phyloP scores from a whole-genome alignment of 2,113 vertebrate genomes.

The Gallinago media region DNA sequence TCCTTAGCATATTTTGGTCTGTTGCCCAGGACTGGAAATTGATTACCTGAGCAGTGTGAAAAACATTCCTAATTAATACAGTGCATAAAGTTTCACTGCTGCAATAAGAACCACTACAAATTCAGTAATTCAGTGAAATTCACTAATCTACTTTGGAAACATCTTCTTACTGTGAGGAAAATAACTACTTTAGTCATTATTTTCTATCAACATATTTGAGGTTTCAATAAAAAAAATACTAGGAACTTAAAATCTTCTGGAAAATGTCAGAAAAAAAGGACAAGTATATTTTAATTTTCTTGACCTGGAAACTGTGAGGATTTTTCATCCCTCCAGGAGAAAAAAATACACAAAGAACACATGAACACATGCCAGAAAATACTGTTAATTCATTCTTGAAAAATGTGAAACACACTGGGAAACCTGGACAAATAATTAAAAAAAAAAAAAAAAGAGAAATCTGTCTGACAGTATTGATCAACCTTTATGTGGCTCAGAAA shows the following conservation, averaged over 20 bases:
- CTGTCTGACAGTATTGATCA: neutral
- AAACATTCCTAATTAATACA: conserved; percentile 25
- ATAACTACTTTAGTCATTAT: neutral
- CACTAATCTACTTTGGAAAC: neutral
- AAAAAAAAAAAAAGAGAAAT: accelerated
- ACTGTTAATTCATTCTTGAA: neutral
- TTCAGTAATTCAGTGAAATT: neutral
- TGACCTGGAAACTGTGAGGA: neutral
- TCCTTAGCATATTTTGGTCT: conserved; percentile 1
- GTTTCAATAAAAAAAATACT: neutral
- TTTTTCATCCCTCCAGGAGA: neutral
- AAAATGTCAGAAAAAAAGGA: neutral
- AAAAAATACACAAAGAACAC: neutral
- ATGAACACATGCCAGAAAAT: neutral
- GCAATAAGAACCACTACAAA: neutral
- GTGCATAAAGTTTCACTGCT: conserved; percentile 1
- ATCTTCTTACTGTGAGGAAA: neutral
- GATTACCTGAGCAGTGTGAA: neutral
- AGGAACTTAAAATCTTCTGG: neutral
- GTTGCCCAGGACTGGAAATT: conserved; percentile 25
- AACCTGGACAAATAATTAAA: neutral
- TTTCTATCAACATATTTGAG: neutral
- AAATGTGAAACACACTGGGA: neutral
- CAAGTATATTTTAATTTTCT: neutral
- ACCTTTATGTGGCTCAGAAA: neutral